A percentile compares a stretch with the other conserved stretches of the same genome.
These are phyloP conservation scores for Netelia inedita DNA, from an alignment of 2,888 invertebrate genomes.

Conservation along the genomic window DNA sequence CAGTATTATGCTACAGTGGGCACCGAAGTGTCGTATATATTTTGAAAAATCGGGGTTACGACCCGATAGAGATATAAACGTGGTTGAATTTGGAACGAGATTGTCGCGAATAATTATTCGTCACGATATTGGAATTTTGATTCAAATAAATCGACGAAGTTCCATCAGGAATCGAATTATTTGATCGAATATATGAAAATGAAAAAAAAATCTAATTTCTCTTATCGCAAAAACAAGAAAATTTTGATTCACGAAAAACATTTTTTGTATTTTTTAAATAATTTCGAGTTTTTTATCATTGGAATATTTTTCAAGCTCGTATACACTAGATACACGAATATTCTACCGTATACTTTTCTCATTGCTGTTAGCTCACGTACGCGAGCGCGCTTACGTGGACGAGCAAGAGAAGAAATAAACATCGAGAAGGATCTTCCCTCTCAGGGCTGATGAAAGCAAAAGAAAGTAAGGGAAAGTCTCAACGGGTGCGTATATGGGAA, in stretches of 20 bases:
- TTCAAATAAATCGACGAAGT: neutral
- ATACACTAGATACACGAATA: too few species aligned
- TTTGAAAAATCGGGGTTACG: neutral
- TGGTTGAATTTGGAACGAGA: neutral
- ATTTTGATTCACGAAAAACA: too few species aligned
- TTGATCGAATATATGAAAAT: too few species aligned
- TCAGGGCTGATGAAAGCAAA: neutral
- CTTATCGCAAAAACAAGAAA: too few species aligned
- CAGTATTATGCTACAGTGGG: neutral
- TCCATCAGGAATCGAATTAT: too few species aligned
- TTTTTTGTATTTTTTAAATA: too few species aligned
- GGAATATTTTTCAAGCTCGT: too few species aligned
- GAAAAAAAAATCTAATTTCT: too few species aligned
- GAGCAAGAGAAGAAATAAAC: neutral
- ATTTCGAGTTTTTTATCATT: too few species aligned
- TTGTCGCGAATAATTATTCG: neutral
- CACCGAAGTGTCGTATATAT: neutral
- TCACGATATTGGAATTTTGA: neutral
- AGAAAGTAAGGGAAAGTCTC: neutral
- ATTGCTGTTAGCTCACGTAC: neutral
- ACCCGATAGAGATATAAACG: neutral
- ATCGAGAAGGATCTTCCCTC: neutral
- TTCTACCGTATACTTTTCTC: neutral
- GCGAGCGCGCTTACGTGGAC: neutral
- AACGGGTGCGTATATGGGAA: neutral